Evolutionary conservation across 2,888 invertebrate species (phyloP), one percentile per base, ranked within the genome.

Genomic region (Dolichomitus sp.): DNA sequence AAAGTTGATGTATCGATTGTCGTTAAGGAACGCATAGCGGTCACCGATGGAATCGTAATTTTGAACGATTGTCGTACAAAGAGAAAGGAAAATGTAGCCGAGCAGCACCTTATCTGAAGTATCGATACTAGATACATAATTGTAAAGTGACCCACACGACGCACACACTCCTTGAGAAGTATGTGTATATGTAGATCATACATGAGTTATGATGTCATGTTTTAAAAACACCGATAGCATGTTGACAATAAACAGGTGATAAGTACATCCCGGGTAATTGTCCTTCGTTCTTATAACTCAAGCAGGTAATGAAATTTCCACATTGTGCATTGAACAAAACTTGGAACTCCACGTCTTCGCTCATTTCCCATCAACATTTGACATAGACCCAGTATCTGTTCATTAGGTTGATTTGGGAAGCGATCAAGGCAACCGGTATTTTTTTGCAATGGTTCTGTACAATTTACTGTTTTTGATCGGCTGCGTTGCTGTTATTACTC

Each of bases 1-100:
- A 68, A 68, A 66, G 30, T 66, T 66, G 45, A 45, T 66, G 27
- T 48, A 66, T 66, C 48, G 66, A 66, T 66, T 23, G 48, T 66
- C 66, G 66, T 66, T 66, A 66, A 66, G 37, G 3, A 9, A 45
- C 1, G 23, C 23, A 2, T 1, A 23, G 23, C 42, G 45, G 23
- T 37, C 37, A 9, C 37, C 37, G 6, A 37, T 37, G 37, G 6
- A 37, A 37, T 37, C 23, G 23, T 2, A 23, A 23, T 23, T 23
- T 23, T 37, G 50, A 50, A 52, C 45, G 50, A 12, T 63, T 45
- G 42, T 63, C 42, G 42, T 63, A 48, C 5, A 63, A 63, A 11
- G 4, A 11, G 11, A 63, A 48, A 4, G 17, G 11, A 37, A 37
- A 9, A 37, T 9, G 37, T 37, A 37, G 37, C 37, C 37, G 11